Percentiles rank a stretch among this genome's conserved stretches.
Evolutionary conservation across 2,888 invertebrate species (phyloP).

Genomic region (Hydrotaea cyrtoneurina): DNA sequence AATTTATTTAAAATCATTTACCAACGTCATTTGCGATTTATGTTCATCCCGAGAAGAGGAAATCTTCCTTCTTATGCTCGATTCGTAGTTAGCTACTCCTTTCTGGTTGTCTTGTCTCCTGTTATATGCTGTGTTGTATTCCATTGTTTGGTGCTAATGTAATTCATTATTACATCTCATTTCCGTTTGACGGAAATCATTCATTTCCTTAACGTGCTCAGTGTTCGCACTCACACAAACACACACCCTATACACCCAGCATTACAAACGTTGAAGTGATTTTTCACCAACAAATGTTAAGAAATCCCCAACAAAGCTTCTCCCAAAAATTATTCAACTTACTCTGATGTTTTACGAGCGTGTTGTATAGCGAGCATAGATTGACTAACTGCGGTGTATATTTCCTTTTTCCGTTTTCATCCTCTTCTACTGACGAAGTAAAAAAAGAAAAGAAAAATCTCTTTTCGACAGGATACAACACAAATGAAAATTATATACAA

Average conservation of each 20-base stretch:
- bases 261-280: constrained; percentile 71
- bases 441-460: not conserved
- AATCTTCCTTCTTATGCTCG: not conserved
- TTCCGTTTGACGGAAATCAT: constrained; percentile 69
- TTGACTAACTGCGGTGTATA: constrained; percentile 3
- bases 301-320: constrained; percentile 20
- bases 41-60: not conserved
- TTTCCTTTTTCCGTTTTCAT: constrained; percentile 1
- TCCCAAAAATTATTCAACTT: constrained; percentile 31
- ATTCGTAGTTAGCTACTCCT: not conserved
- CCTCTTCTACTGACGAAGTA: not conserved
- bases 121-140: constrained; percentile 1
- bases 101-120: not conserved
- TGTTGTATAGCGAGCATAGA: not conserved
- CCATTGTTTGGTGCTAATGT: constrained; percentile 58
- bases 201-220: constrained; percentile 67
- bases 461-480: not conserved
- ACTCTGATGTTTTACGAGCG: constrained; percentile 16
- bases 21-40: constrained; percentile 18
- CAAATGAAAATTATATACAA: constrained; percentile 39
- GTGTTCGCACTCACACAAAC: constrained; percentile 13
- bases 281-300: constrained; percentile 71
- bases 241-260: constrained; percentile 2
- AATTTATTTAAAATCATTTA: constrained; percentile 17
- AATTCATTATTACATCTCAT: constrained; percentile 69